phyloP scores from a whole-genome alignment of 2,888 invertebrate species.

The Loripinus fragilis region DNA sequence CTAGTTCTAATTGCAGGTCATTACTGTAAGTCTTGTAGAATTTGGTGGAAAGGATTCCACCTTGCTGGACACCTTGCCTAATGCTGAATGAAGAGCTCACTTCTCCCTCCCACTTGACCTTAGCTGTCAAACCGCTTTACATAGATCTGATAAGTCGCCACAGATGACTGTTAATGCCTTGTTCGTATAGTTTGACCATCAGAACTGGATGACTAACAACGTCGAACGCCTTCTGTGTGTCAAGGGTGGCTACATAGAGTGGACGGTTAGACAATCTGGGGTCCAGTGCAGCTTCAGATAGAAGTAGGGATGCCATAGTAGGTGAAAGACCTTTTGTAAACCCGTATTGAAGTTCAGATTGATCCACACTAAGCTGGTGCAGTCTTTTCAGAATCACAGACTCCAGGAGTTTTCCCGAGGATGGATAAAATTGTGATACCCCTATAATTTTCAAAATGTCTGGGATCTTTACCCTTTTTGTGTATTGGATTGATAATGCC shows the following conservation, averaged over 20 bases:
- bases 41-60: constrained; percentile 21
- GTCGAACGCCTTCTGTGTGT: constrained; percentile 27
- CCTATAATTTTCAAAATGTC: constrained; percentile 19
- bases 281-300: constrained; percentile 9
- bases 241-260: constrained; percentile 20
- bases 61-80: constrained; percentile 23
- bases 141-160: constrained; percentile 12
- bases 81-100: background rate
- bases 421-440: constrained; percentile 15
- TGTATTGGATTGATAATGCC: constrained; percentile 13
- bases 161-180: constrained; percentile 5
- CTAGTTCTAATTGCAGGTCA: background rate
- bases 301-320: constrained; percentile 17
- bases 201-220: constrained; percentile 17
- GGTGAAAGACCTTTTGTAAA: constrained; percentile 25
- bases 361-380: background rate
- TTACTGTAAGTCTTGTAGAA: constrained; percentile 27
- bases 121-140: constrained; percentile 23
- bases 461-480: constrained; percentile 22
- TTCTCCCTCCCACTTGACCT: constrained; percentile 21
- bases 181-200: constrained; percentile 19
- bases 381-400: background rate
- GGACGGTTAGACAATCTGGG: background rate
- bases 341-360: constrained; percentile 18
- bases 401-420: constrained; percentile 4